phyloP scores from a whole-genome alignment of 2,888 invertebrate species.

The Ichneumon xanthorius region DNA sequence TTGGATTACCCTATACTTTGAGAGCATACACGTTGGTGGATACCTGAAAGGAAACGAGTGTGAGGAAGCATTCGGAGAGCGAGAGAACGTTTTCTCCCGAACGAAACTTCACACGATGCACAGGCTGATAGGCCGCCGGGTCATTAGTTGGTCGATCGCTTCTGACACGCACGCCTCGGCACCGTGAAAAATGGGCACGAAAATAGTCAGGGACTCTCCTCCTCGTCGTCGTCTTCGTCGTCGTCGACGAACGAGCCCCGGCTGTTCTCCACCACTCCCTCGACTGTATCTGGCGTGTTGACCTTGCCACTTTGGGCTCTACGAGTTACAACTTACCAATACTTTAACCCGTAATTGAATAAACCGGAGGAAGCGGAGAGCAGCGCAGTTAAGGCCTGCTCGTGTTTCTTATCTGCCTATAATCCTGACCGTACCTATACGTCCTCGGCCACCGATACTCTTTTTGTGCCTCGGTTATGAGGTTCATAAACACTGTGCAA shows the following conservation, averaged over 20 bases:
- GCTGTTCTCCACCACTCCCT: slow-evolving; percentile 49
- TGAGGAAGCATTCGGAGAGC: slow-evolving; percentile 27
- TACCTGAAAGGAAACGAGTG: slow-evolving; percentile 41
- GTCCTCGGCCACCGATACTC: slow-evolving; percentile 17
- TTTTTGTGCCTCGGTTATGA: neutral
- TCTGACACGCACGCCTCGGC: slow-evolving; percentile 68
- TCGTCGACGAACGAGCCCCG: slow-evolving; percentile 15
- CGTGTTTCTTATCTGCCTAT: slow-evolving; percentile 53
- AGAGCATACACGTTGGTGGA: slow-evolving; percentile 8
- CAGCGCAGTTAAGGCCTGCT: slow-evolving; percentile 17
- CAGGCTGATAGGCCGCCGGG: slow-evolving; percentile 65
- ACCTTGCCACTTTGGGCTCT: slow-evolving; percentile 60
- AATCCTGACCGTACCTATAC: slow-evolving; percentile 4
- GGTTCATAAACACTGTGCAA: neutral
- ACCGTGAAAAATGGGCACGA: slow-evolving; percentile 66
- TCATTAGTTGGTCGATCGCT: slow-evolving; percentile 69
- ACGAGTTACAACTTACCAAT: slow-evolving; percentile 26
- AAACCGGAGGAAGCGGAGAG: slow-evolving; percentile 28
- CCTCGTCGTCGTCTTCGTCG: slow-evolving; percentile 55
- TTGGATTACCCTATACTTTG: slow-evolving; percentile 1
- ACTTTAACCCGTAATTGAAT: slow-evolving; percentile 43
- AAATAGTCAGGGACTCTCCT: slow-evolving; percentile 65
- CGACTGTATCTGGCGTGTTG: slow-evolving; percentile 56
- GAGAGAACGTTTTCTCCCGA: slow-evolving; percentile 60
- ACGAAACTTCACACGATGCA: slow-evolving; percentile 69